Percentiles rank a stretch among this genome's conserved stretches.
phyloP scores from a whole-genome alignment of 2,888 invertebrate genomes.

The Fragum fragum region DNA sequence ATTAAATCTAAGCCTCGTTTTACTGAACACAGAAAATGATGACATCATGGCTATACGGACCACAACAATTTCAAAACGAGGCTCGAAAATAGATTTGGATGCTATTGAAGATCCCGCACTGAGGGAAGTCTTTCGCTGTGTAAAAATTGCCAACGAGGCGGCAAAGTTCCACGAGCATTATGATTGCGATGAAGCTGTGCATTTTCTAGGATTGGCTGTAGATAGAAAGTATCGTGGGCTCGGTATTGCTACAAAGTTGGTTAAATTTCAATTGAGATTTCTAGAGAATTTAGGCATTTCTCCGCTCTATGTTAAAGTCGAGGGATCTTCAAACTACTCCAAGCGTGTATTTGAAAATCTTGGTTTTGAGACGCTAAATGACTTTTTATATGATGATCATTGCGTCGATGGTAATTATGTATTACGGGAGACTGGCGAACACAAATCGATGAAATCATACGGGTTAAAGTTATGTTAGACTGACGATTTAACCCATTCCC shows the following conservation, averaged over 20 bases:
- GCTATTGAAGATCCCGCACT: not conserved
- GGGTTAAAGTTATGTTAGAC: slow-evolving; percentile 1
- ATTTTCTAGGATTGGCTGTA: slow-evolving; percentile 11
- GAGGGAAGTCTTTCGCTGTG: slow-evolving; percentile 4
- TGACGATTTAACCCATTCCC: too few species aligned
- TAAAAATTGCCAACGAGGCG: not conserved
- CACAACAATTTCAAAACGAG: slow-evolving; percentile 17
- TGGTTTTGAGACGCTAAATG: slow-evolving; percentile 7
- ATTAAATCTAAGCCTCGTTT: slow-evolving; percentile 15
- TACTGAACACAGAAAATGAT: slow-evolving; percentile 7
- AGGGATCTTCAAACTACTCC: slow-evolving; percentile 2
- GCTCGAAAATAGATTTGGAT: slow-evolving; percentile 8
- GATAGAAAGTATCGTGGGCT: slow-evolving; percentile 11
- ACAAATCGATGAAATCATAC: slow-evolving; percentile 10
- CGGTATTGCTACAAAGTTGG: slow-evolving; percentile 10
- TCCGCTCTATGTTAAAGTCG: slow-evolving; percentile 9
- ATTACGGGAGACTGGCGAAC: not conserved
- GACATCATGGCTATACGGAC: slow-evolving; percentile 13
- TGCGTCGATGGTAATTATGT: not conserved
- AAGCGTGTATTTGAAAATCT: slow-evolving; percentile 12
- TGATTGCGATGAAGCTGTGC: slow-evolving; percentile 8
- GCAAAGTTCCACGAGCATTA: slow-evolving; percentile 14
- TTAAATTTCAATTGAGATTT: slow-evolving; percentile 9
- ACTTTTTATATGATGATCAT: not conserved
- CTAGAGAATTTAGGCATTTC: not conserved